Evolutionary conservation across 2,113 vertebrate species (phyloP).

Genomic region (Cyprinodon variegatus): DNA sequence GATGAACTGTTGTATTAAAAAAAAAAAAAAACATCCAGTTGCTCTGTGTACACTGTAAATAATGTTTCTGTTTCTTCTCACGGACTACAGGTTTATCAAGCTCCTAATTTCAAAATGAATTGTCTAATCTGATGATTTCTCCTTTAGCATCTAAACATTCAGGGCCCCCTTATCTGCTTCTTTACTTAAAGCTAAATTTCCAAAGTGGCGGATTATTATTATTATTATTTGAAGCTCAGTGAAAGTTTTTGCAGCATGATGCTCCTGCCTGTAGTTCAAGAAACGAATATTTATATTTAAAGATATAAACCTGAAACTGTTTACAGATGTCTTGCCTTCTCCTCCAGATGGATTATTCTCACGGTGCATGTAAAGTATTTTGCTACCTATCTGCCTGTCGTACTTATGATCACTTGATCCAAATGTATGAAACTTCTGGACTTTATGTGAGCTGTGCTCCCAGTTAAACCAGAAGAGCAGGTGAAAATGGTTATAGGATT

Average conservation of each 20-base stretch:
- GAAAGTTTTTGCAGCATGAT: slow-evolving; percentile 32
- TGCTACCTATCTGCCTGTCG: slow-evolving; percentile 6
- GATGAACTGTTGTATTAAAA: neutral
- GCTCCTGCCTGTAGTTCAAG: slow-evolving; percentile 36
- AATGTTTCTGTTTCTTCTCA: slow-evolving; percentile 24
- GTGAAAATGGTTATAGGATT: slow-evolving; percentile 15
- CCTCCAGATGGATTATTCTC: slow-evolving; percentile 60
- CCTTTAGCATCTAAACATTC: slow-evolving; percentile 22
- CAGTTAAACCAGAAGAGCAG: slow-evolving; percentile 22
- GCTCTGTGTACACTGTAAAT: slow-evolving; percentile 65
- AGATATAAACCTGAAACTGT: slow-evolving; percentile 47
- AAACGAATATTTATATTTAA: slow-evolving; percentile 56
- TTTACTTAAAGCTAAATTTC: slow-evolving; percentile 32
- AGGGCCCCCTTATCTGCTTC: slow-evolving; percentile 23
- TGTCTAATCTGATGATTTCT: slow-evolving; percentile 52
- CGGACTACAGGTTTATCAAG: slow-evolving; percentile 19
- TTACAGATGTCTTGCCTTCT: slow-evolving; percentile 73
- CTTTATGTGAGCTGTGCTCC: slow-evolving; percentile 66
- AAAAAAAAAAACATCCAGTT: slow-evolving; percentile 1
- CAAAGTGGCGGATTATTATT: slow-evolving; percentile 38
- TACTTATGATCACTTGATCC: slow-evolving; percentile 41
- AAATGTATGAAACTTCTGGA: slow-evolving; percentile 30
- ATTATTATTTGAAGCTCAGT: slow-evolving; percentile 32
- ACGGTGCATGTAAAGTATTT: slow-evolving; percentile 52
- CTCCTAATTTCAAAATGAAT: slow-evolving; percentile 60